Base-by-base conservation (phyloP, 2,113 vertebrate species). In the Myodes glareolus region DNA sequence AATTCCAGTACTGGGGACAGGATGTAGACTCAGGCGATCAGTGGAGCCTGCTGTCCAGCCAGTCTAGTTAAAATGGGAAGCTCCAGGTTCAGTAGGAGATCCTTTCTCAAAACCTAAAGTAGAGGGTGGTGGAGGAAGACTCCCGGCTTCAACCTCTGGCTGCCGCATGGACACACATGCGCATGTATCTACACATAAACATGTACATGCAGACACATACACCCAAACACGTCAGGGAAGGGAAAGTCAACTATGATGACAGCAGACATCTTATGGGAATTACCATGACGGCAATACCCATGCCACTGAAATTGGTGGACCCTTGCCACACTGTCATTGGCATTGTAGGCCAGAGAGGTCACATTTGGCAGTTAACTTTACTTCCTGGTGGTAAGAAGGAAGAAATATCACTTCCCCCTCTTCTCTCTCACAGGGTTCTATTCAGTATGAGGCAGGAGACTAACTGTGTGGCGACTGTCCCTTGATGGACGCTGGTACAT, bases 341-440 rank as follows among this genome's bases (percentile, higher is more conserved):
- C 29, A 6, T 19, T 36, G 21, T 61, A 61, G 36, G 55, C 21
- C 12, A 45, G 31, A 27, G 45, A 7, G 31, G 0, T 21, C 31
- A 45, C 33, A n/a, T 72, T 2, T 55, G 70, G n/a, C 21, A 27
- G 55, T 31, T 39, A 61, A 0, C 52, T 31, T 1, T 8, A 14
- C 10, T 11, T 9, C 21, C 52, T 5, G 5, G 29, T 45, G 33
- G 3, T 0, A 2, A 29, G 2, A 39, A 36, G 42, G 45, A 39
- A 45, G 23, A 33, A 50, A 9, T 36, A 25, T 7, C 61, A 33
- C 9, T 1, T 11, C 7, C 23, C 25, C 11, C 55, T 39, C 29
- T 55, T 33, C 23, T 88, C 58, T 52, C 31, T 42, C 39, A 31
- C 70, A 39, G 12, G 31, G 42, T 36, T 76, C 29, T 4, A 16